Evolutionary conservation across 2,888 invertebrate species (phyloP).

Genomic region (Heteromyza rotundicornis): DNA sequence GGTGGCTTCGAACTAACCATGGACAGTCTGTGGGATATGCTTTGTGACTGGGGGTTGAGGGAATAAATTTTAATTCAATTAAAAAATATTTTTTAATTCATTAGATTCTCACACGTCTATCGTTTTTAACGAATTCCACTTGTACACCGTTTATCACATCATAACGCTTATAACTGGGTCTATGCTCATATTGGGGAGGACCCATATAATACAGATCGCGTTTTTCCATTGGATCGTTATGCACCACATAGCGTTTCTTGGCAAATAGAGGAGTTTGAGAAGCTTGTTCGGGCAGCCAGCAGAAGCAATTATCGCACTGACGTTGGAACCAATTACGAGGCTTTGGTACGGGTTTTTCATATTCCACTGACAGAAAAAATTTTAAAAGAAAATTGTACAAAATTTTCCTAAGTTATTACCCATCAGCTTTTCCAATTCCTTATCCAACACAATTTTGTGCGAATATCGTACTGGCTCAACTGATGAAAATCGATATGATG

Average conservation of each 20-base stretch:
- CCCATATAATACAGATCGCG: conserved; percentile 73
- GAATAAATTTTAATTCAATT: too few relatives aligned
- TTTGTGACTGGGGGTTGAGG: conserved; percentile 12
- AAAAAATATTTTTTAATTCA: too few relatives aligned
- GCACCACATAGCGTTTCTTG: conserved; percentile 41
- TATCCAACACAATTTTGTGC: too few relatives aligned
- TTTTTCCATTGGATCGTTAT: conserved; percentile 67
- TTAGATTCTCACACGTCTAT: neutral
- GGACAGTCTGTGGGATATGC: conserved; percentile 30
- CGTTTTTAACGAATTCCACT: conserved; percentile 34
- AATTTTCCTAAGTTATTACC: too few relatives aligned
- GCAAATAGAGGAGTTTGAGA: neutral
- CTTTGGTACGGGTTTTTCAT: too few relatives aligned
- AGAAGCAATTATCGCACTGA: too few relatives aligned
- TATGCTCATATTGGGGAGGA: conserved; percentile 33
- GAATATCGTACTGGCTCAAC: too few relatives aligned
- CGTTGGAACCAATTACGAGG: too few relatives aligned
- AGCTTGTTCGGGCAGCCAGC: neutral
- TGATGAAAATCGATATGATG: too few relatives aligned
- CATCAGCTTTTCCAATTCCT: too few relatives aligned
- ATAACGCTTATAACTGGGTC: neutral
- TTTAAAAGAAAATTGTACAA: too few relatives aligned
- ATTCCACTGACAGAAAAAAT: too few relatives aligned
- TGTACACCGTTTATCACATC: conserved; percentile 37
- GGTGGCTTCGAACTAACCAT: conserved; percentile 27